phyloP scores from a whole-genome alignment of 2,113 vertebrate genomes.

The Aix galericulata region DNA sequence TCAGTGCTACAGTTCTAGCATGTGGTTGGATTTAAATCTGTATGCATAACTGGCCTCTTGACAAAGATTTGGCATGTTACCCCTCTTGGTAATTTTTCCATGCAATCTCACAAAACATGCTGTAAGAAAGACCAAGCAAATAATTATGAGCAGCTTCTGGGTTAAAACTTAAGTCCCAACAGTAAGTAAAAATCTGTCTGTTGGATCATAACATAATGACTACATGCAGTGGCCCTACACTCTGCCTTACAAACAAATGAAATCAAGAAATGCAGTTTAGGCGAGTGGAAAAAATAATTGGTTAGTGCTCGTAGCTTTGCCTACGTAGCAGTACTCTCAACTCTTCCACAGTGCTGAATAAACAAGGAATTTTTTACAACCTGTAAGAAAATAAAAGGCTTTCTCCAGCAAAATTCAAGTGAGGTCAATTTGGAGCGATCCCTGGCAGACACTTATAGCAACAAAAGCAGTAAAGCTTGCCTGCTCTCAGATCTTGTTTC shows the following conservation, averaged over 20 bases:
- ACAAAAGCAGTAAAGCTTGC: background rate
- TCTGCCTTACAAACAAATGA: background rate
- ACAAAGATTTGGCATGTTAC: background rate
- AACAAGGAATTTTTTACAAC: background rate
- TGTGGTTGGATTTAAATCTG: background rate
- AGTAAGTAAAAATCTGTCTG: background rate
- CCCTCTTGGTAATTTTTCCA: background rate
- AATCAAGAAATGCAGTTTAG: background rate
- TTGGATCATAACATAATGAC: background rate
- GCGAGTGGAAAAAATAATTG: background rate
- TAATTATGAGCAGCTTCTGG: background rate
- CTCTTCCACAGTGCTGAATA: background rate
- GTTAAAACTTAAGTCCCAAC: background rate
- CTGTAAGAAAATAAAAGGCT: background rate
- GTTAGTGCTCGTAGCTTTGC: background rate
- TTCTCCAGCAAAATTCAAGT: background rate
- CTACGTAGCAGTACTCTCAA: background rate
- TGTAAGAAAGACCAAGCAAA: background rate
- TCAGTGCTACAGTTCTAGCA: fast-evolving
- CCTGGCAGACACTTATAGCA: background rate
- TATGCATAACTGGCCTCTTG: background rate
- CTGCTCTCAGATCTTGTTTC: background rate
- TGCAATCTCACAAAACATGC: no score
- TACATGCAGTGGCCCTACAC: background rate
- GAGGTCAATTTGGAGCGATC: background rate